Conservation (phyloP, 2,888 invertebrate species). For the Drosophila greeni region DNA sequence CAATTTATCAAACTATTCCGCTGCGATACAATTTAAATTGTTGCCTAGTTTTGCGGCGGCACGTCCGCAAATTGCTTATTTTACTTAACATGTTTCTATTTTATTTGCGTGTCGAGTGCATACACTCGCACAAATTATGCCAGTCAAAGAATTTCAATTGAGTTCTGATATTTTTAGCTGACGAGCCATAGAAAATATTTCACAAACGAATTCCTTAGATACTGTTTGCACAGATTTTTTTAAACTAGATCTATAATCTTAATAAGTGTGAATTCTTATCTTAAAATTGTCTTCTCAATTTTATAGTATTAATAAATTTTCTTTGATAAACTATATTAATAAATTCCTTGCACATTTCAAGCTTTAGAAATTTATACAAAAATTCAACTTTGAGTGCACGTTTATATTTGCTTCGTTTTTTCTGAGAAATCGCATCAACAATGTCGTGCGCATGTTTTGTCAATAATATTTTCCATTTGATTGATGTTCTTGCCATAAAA, state of each 20-base stretch:
- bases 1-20: constrained; percentile 73
- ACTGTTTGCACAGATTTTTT: too few species aligned
- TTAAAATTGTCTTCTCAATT: neutral
- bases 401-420: constrained; percentile 24
- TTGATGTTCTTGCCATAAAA: constrained; percentile 67
- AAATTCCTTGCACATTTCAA: neutral
- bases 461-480: constrained; percentile 71
- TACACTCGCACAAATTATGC: neutral
- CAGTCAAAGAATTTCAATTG: too few species aligned
- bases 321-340: neutral
- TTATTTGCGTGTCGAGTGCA: constrained; percentile 11
- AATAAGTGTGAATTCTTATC: too few species aligned
- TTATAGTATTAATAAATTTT: neutral
- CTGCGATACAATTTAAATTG: constrained; percentile 39
- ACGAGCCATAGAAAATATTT: too few species aligned
- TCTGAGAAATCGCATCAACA: constrained; percentile 45
- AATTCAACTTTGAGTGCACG: constrained; percentile 8
- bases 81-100: constrained; percentile 23
- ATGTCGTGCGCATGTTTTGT: constrained; percentile 63
- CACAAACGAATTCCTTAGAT: too few species aligned
- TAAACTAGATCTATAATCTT: too few species aligned
- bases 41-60: constrained; percentile 57
- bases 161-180: too few species aligned
- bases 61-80: constrained; percentile 51
- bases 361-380: neutral